Conservation (phyloP, 2,888 invertebrate species). For the Branchellion lobata region DNA sequence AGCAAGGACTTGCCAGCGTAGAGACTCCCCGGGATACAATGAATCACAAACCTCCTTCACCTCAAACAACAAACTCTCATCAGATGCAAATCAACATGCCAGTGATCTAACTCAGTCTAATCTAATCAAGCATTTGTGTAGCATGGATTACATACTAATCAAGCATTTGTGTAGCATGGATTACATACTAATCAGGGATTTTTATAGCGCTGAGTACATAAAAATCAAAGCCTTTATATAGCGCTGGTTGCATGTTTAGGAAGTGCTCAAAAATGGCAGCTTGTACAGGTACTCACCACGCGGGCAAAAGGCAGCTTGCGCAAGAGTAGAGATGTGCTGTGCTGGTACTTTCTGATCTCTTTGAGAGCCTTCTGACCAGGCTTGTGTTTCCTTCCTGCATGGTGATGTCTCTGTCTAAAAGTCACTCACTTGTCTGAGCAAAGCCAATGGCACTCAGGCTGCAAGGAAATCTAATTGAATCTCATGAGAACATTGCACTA, state of each 20-base stretch:
- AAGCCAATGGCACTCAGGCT: no score
- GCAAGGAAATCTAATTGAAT: no score
- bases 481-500: no score
- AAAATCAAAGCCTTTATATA: background rate
- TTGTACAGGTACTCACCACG: slow-evolving; percentile 36
- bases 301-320: slow-evolving; percentile 35
- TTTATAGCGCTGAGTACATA: background rate
- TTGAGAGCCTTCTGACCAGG: slow-evolving; percentile 18
- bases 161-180: background rate
- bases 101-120: no score
- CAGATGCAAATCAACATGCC: no score
- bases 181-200: background rate
- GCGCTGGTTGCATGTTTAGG: no score
- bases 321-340: background rate
- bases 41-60: slow-evolving; percentile 41
- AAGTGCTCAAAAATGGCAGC: no score
- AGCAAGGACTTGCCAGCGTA: slow-evolving; percentile 56
- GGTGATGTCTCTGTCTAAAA: no score
- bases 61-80: no score
- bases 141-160: background rate
- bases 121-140: no score
- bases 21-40: background rate
- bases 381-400: background rate
- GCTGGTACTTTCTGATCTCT: slow-evolving; percentile 32
- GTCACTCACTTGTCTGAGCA: no score